phyloP scores from a whole-genome alignment of 2,888 invertebrate genomes.

The Lepidochitona cinerea region DNA sequence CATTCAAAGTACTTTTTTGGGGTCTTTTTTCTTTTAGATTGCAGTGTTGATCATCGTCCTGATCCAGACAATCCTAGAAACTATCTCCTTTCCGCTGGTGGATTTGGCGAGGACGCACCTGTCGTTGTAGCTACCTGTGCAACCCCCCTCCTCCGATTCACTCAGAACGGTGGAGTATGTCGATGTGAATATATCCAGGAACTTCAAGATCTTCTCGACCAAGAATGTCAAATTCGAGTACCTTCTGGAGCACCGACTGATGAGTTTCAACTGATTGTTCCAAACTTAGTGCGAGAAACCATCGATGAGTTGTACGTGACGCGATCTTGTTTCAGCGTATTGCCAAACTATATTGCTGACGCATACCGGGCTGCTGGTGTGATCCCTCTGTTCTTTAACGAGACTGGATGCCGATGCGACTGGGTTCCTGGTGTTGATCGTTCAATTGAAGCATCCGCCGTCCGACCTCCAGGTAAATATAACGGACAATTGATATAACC shows the following conservation, averaged over 20 bases:
- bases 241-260: neutral
- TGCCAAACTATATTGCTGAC: neutral
- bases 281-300: neutral
- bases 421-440: too few species aligned
- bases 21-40: too few species aligned
- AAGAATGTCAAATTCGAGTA: neutral
- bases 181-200: neutral
- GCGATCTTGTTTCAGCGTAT: neutral
- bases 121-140: neutral
- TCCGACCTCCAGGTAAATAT: too few species aligned
- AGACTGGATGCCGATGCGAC: neutral
- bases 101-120: neutral
- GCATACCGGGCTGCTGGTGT: neutral
- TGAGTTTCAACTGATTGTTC: neutral
- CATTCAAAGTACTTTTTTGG: too few species aligned
- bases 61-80: neutral
- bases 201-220: neutral
- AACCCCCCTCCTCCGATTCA: neutral
- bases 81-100: neutral
- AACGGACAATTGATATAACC: too few species aligned
- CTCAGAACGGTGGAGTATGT: neutral
- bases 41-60: neutral
- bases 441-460: too few species aligned
- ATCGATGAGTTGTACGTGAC: neutral
- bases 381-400: neutral